Evolutionary conservation across 2,797 vertebrate species (phyloP), one percentile per base, ranked within the genome.

Genomic region (Coregonus ussuriensis): DNA sequence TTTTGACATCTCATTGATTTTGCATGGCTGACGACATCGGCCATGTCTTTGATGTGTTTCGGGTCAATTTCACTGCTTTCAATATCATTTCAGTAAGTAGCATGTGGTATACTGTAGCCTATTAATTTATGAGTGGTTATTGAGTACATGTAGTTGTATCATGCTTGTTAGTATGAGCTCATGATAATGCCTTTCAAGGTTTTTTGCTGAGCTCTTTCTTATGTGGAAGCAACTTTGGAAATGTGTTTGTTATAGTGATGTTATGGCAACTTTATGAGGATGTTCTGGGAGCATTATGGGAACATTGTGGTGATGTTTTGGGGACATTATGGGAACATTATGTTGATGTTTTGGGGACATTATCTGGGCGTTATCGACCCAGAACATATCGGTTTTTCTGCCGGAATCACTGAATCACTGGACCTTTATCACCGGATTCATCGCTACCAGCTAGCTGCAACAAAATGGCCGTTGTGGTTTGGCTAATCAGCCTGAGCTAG

Each of bases 1-100:
- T 91, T 88, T 91, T 89, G 88, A 87, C 88, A 76, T 84, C 85
- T 79, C 85, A 83, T 90, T 89, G 90, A 91, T 88, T 92, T 89
- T 89, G 88, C 81, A 86, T 16, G 75, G 85, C 87, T 83, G 84
- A 88, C 78, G 88, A 75, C 90, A 89, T 93, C 91, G 91, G 76
- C 75, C 2, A 41, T 0, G 31, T 71, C 88, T 92, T 92, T 92
- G 90, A 62, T n/a, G 56, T 92, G 90, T 91, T 88, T 91, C 86
- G 54, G 87, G 89, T 91, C 87, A 87, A 84, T 85, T 88, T 88
- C 75, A 65, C 54, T 47, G 37, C 37, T 92, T 89, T 92, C 87
- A 51, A 72, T 56, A 0, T 83, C 82, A 90, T 63, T 68, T 68
- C 25, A n/a, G 21, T 21, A 62, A 79, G 47, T 31, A 75, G 71